Evolutionary conservation across 2,113 vertebrate species (phyloP), one percentile per base, ranked within the genome.

Genomic region (Talpa occidentalis): DNA sequence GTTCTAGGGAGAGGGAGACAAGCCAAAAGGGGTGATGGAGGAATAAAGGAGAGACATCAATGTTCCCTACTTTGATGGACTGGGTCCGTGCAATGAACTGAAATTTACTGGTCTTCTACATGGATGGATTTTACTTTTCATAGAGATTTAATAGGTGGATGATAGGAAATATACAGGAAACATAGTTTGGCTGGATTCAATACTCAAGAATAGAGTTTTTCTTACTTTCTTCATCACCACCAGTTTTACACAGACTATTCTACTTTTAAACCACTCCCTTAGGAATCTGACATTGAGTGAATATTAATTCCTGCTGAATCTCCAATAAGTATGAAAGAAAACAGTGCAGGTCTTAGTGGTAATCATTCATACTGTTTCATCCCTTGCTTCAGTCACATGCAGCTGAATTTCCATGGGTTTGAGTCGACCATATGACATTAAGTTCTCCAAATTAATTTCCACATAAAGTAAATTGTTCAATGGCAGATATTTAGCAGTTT

Each of bases 221-320:
- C 76, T 84, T n/a, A 49, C 30, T 42, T 22, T 88, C 40, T 82
- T 82, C 54, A 86, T 54, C 32, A 79, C 15, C n/a, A 84, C 90
- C 59, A 76, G n/a, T 92, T 95, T 78, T 93, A 19, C 5, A 88
- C 21, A 77, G 40, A 24, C 28, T 59, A 8, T 69, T 90, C 62
- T 35, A 66, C 54, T 77, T 82, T 59, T 86, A 37, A 89, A 70
- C 12, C 10, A 80, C 30, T 88, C 74, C 24, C 32, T 88, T 73
- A 87, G 44, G 47, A 77, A 54, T 73, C 16, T 74, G 73, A 84
- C 62, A 84, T 35, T 35, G 49, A 77, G 37, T 83, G 79, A 78
- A 77, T 88, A 35, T 28, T 90, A 74, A 37, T 85, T 77, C 26
- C 56, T 81, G 94, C 80, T 88, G 24, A 74, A 85, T 87, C 94